Evolutionary conservation across 2,888 invertebrate genomes (phyloP), one percentile per base, ranked within the genome.

Genomic region (Criorhina ranunculi): DNA sequence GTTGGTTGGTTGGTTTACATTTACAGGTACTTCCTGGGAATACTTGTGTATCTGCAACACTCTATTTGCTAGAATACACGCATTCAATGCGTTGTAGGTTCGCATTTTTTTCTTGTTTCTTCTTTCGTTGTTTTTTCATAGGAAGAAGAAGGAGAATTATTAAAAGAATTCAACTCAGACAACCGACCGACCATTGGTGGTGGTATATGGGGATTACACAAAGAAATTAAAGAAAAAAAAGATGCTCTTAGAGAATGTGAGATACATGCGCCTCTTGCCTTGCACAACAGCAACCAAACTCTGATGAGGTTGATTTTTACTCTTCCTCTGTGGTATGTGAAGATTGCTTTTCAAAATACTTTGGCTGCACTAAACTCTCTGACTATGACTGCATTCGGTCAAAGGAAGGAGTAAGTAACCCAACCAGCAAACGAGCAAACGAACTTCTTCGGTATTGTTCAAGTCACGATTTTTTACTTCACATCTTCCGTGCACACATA

Each of bases 391-490:
- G 79, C 37, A 85, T 69, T 79, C 79, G 79, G 83, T 79, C 73
- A 69, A 75, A 79, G 78, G 75, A 79, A 79, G 79, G 75, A 76
- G 62, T 73, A 55, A 60, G 72, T 77, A 60, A 72, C 40, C 70
- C 70, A 62, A 60, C 69, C 42, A 42, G 35, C 42, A 46, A 33
- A 15, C 53, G 40, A 42, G 35, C 55, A 31, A 67, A 89, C 89
- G 89, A 89, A 88, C 88, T 87, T 88, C 89, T 89, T 90, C 91
- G 90, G 90, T 90, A 90, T 90, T 89, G 90, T 89, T 89, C 88
- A 75, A 90, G 90, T 90, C 90, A 90, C 90, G 90, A 90, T 90
- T 91, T 90, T 88, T 89, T 85, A 73, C 79, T 75, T 86, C 78
- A 82, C 82, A 82, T 82, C 67, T 78, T 64, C 77, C 75, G 62